Evolutionary conservation across 2,113 vertebrate genomes (phyloP).

Genomic region (Acanthochromis polyacanthus): DNA sequence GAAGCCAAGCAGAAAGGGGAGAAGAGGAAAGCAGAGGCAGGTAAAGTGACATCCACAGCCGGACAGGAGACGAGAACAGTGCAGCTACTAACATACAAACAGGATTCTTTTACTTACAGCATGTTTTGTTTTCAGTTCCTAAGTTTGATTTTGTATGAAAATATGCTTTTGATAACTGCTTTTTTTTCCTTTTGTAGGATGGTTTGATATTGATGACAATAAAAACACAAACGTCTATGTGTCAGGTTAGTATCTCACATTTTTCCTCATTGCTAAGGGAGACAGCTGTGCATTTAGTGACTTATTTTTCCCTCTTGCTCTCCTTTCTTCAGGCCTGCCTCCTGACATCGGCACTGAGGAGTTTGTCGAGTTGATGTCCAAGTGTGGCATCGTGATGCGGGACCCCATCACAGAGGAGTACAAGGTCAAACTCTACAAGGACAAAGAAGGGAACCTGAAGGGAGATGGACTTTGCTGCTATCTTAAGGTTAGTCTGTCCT

Average conservation of each 20-base stretch:
- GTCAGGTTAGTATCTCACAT: conserved; percentile 85
- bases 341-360: conserved; percentile 94
- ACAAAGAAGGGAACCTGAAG: conserved; percentile 95
- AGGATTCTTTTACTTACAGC: not conserved
- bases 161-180: not conserved
- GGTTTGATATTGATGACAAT: conserved; percentile 94
- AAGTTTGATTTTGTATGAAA: not conserved
- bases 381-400: conserved; percentile 95
- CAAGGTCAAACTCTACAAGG: conserved; percentile 97
- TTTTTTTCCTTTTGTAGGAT: conserved; percentile 82
- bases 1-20: conserved; percentile 90
- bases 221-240: conserved; percentile 98
- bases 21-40: conserved; percentile 92
- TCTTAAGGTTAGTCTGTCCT: conserved; percentile 88
- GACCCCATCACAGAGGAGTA: conserved; percentile 94
- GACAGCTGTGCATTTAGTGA: not conserved
- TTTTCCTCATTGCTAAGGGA: not conserved
- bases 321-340: conserved; percentile 88
- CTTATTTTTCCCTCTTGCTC: not conserved
- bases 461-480: conserved; percentile 98
- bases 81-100: not conserved
- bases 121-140: not conserved
- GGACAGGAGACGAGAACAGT: not conserved
- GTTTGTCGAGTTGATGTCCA: conserved; percentile 94
- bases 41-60: conserved; percentile 60